A percentile compares a stretch with the other conserved stretches of the same genome.
These are phyloP conservation scores for Neuroscelio doddi DNA, from an alignment of 2,888 invertebrate genomes.

Conservation along the genomic window DNA sequence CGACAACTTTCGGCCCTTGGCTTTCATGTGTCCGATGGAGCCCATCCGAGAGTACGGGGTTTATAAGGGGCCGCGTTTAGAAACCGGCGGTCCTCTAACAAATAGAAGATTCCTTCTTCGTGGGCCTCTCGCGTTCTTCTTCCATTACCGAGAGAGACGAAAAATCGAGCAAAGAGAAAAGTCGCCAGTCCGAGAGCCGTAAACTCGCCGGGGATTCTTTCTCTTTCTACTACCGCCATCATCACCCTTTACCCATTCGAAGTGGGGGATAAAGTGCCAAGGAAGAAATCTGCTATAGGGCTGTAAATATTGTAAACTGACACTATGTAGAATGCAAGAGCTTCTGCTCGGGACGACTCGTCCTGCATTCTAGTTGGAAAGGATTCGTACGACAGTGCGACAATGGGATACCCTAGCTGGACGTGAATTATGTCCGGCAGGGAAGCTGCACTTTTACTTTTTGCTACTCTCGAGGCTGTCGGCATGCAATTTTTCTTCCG, in stretches of 20 bases:
- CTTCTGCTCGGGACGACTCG: conserved; percentile 55
- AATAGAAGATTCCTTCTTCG: conserved; percentile 60
- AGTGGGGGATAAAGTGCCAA: conserved; percentile 54
- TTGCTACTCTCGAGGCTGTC: conserved; percentile 4
- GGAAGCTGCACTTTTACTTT: conserved; percentile 46
- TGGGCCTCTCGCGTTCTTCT: conserved; percentile 36
- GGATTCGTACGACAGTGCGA: conserved; percentile 24
- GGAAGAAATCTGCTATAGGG: conserved; percentile 62
- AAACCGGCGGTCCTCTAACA: conserved; percentile 57
- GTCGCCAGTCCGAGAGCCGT: neutral
- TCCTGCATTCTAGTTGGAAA: conserved; percentile 27
- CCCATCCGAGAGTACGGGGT: conserved; percentile 54
- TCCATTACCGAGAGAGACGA: conserved; percentile 35
- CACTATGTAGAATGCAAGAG: conserved; percentile 62
- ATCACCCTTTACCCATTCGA: conserved; percentile 17
- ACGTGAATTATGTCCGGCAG: conserved; percentile 60
- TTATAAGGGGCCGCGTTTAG: conserved; percentile 58
- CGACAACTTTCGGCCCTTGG: conserved; percentile 67
- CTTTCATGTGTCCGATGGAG: conserved; percentile 65
- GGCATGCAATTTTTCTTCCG: neutral
- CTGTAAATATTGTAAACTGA: conserved; percentile 68
- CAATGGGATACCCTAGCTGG: conserved; percentile 21
- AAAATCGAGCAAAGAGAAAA: conserved; percentile 23
- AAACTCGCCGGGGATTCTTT: conserved; percentile 18
- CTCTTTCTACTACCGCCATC: conserved; percentile 37